Percentiles rank a stretch among this genome's conserved stretches.
Evolutionary conservation across 2,113 vertebrate species (phyloP).

Genomic region (Theristicus caerulescens): DNA sequence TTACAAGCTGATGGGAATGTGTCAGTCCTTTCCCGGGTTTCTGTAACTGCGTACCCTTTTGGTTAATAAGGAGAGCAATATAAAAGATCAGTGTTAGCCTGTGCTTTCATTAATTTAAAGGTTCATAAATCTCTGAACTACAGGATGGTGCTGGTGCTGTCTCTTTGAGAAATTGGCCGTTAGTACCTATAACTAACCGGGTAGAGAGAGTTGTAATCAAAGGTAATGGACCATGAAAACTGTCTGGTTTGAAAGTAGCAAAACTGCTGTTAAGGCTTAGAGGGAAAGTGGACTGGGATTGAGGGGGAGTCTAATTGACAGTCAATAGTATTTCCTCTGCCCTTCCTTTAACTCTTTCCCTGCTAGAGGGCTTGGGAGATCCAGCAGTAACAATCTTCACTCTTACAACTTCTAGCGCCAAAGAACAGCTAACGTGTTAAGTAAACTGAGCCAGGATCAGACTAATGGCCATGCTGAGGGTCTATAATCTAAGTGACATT

Average conservation of each 20-base stretch:
- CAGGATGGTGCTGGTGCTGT: neutral
- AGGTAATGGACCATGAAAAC: constrained; percentile 65
- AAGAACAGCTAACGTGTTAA: neutral
- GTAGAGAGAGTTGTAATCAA: constrained; percentile 42
- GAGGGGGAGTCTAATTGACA: neutral
- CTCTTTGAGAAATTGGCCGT: constrained; percentile 20
- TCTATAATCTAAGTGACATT: neutral
- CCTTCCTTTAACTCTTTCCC: neutral
- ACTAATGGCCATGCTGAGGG: neutral
- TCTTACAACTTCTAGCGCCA: neutral
- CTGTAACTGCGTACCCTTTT: neutral
- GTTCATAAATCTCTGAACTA: constrained; percentile 34
- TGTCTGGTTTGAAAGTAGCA: constrained; percentile 15
- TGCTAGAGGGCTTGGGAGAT: neutral
- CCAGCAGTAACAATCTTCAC: neutral
- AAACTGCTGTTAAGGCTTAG: constrained; percentile 18
- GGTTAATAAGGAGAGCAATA: neutral
- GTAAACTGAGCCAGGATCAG: neutral
- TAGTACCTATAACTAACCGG: constrained; percentile 44
- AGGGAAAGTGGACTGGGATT: constrained; percentile 4
- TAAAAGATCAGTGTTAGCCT: constrained; percentile 6
- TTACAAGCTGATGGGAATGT: neutral
- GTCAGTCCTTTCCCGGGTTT: neutral
- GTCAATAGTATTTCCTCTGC: neutral
- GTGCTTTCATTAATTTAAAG: constrained; percentile 45